phyloP scores from a whole-genome alignment of 2,888 invertebrate genomes.

The Hyles lineata region DNA sequence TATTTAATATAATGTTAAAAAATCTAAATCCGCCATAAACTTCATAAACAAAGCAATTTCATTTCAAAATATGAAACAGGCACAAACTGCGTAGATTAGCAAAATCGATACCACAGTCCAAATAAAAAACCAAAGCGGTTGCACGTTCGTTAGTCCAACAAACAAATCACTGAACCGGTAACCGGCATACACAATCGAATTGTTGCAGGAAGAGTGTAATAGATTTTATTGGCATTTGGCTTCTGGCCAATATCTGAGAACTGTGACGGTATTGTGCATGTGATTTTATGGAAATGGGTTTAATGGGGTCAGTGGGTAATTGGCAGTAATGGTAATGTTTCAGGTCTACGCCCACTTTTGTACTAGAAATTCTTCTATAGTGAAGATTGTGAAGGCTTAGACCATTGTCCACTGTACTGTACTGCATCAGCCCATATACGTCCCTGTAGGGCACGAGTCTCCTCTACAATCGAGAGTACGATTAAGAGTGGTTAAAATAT shows the following conservation, averaged over 20 bases:
- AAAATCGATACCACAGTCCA: background rate
- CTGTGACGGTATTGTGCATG: constrained; percentile 19
- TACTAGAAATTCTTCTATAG: too few relatives aligned
- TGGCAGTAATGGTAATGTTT: background rate
- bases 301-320: constrained; percentile 7
- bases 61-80: background rate
- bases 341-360: too few relatives aligned
- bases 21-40: too few relatives aligned
- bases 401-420: too few relatives aligned
- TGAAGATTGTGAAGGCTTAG: too few relatives aligned
- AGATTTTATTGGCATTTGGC: constrained; percentile 31
- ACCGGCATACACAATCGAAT: constrained; percentile 28
- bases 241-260: constrained; percentile 21
- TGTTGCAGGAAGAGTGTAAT: constrained; percentile 32
- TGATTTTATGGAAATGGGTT: constrained; percentile 2
- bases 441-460: too few relatives aligned
- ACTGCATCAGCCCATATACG: too few relatives aligned
- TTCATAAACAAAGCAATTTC: too few relatives aligned
- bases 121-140: background rate
- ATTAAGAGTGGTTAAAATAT: too few relatives aligned
- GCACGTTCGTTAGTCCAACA: constrained; percentile 14
- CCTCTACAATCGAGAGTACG: too few relatives aligned
- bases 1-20: too few relatives aligned
- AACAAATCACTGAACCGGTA: constrained; percentile 31
- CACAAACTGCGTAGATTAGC: background rate